Evolutionary conservation across 2,113 vertebrate species (phyloP).

Genomic region (Lethenteron camtschaticum): DNA sequence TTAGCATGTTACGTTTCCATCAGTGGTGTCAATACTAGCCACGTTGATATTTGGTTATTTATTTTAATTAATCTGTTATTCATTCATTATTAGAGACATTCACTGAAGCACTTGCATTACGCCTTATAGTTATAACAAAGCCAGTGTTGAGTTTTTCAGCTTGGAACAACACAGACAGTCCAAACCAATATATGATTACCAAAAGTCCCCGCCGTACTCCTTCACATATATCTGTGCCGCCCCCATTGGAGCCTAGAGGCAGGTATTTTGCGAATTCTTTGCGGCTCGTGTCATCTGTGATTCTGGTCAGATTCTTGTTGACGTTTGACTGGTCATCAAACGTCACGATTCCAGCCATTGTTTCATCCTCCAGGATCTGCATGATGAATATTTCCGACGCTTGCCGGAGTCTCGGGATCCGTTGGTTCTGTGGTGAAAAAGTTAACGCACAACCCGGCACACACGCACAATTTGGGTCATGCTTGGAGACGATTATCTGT

Average conservation of each 20-base stretch:
- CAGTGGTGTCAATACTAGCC: too few relatives aligned
- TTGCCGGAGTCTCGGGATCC: constrained; percentile 17
- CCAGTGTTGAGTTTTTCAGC: too few relatives aligned
- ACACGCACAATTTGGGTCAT: too few relatives aligned
- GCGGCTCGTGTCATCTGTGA: constrained; percentile 13
- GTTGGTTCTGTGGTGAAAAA: background rate
- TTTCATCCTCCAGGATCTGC: constrained; percentile 18
- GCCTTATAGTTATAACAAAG: too few relatives aligned
- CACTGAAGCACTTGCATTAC: too few relatives aligned
- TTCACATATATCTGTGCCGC: constrained; percentile 14
- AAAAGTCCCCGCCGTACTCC: constrained; percentile 18
- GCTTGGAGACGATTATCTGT: too few relatives aligned
- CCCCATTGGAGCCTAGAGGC: constrained; percentile 9
- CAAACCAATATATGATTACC: constrained; percentile 12
- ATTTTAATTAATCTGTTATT: too few relatives aligned
- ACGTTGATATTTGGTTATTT: too few relatives aligned
- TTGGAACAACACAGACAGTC: too few relatives aligned
- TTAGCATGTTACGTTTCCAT: too few relatives aligned
- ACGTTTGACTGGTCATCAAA: constrained; percentile 15
- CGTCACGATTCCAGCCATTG: constrained; percentile 20
- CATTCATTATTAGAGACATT: background rate
- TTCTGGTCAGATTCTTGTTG: constrained; percentile 12
- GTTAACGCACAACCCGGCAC: too few relatives aligned
- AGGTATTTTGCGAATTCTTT: constrained; percentile 16
- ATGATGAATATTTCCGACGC: constrained; percentile 24